Evolutionary conservation across 2,888 invertebrate species (phyloP).

Genomic region (Taphrorychus bicolor): DNA sequence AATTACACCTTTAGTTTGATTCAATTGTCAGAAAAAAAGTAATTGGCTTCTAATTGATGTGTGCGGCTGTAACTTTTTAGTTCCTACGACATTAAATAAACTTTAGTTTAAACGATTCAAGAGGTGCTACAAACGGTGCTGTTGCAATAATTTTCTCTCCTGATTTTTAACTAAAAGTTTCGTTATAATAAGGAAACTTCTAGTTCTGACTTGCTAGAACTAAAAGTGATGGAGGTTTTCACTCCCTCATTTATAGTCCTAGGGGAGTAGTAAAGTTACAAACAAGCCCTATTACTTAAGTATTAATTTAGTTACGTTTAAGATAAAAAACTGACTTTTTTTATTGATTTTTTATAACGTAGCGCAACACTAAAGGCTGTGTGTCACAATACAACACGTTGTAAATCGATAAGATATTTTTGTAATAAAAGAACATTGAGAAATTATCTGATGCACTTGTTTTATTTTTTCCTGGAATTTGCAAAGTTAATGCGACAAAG

Average conservation of each 20-base stretch:
- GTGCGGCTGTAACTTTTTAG: slow-evolving; percentile 31
- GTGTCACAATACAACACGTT: slow-evolving; percentile 18
- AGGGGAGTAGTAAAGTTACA: slow-evolving; percentile 14
- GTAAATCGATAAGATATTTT: slow-evolving; percentile 22
- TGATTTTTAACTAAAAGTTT: too few relatives aligned
- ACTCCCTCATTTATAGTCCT: too few relatives aligned
- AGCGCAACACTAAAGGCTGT: slow-evolving; percentile 28
- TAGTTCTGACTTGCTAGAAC: not conserved
- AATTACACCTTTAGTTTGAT: not conserved
- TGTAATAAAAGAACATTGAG: slow-evolving; percentile 20
- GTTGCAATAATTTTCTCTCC: not conserved
- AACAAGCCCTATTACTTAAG: slow-evolving; percentile 17
- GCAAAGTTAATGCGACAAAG: not conserved
- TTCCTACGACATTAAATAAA: not conserved
- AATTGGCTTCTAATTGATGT: not conserved
- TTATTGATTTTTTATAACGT: slow-evolving; percentile 1
- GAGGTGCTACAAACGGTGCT: not conserved
- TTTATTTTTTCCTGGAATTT: not conserved
- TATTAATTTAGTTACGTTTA: slow-evolving; percentile 25
- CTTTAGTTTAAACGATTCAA: not conserved
- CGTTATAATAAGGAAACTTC: not conserved
- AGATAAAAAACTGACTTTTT: slow-evolving; percentile 9
- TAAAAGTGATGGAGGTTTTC: too few relatives aligned
- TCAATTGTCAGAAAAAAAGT: not conserved
- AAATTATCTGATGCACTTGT: not conserved